A percentile compares a stretch with the other conserved stretches of the same genome.
Conservation (phyloP, 2,113 vertebrate genomes). For the Brachypodius melanocephalos region DNA sequence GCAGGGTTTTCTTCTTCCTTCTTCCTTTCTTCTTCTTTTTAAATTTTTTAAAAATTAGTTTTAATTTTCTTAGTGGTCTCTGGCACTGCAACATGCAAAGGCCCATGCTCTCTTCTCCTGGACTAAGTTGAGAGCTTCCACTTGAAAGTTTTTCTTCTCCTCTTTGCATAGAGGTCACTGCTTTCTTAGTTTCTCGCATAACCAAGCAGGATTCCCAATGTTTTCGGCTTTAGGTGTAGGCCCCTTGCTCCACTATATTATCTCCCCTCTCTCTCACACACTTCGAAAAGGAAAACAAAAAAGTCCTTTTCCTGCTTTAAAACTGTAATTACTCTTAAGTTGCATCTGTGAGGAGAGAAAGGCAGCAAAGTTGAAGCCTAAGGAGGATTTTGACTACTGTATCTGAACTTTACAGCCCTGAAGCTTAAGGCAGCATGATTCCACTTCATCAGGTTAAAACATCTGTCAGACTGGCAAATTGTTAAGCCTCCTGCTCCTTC, state of each 20-base stretch:
- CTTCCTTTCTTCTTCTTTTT: neutral
- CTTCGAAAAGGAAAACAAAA: neutral
- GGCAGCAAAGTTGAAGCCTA: neutral
- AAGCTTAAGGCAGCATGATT: conserved; percentile 23
- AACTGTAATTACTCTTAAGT: neutral
- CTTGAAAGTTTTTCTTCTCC: conserved; percentile 19
- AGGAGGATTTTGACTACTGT: conserved; percentile 14
- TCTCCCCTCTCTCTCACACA: neutral
- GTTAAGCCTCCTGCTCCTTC: conserved; percentile 30
- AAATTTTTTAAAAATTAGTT: neutral
- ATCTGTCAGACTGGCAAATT: conserved; percentile 42
- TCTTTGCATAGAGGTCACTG: neutral
- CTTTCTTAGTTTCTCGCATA: neutral
- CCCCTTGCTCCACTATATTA: neutral
- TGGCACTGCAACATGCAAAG: neutral
- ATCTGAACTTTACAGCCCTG: conserved; percentile 15
- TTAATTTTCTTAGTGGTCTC: neutral
- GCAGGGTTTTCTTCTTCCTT: neutral
- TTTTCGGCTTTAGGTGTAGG: neutral
- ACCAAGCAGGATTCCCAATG: neutral
- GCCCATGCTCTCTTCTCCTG: neutral
- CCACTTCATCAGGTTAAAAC: conserved; percentile 45
- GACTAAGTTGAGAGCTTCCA: neutral
- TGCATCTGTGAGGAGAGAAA: neutral
- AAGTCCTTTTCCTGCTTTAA: neutral